phyloP scores from a whole-genome alignment of 2,888 invertebrate species.

The Dyspetes luteomarginatus region DNA sequence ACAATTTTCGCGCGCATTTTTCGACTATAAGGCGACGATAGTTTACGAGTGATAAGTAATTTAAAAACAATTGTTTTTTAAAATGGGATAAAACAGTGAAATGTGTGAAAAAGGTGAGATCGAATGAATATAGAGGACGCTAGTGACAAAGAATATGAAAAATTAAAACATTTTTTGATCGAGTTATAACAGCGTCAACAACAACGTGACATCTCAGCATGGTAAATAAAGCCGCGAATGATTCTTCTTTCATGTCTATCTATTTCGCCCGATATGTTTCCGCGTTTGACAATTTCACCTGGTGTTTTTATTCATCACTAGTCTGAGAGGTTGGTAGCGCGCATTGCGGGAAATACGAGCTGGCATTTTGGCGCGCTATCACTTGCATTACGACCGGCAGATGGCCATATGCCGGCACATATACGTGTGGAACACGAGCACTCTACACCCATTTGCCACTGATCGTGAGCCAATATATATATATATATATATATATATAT shows the following conservation, averaged over 20 bases:
- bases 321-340: constrained; percentile 71
- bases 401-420: constrained; percentile 80
- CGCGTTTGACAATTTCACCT: constrained; percentile 41
- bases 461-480: no score
- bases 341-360: constrained; percentile 77
- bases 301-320: constrained; percentile 40
- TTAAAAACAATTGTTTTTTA: background rate
- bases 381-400: constrained; percentile 78
- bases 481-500: no score
- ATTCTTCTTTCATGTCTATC: constrained; percentile 36
- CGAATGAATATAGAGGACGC: background rate
- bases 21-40: constrained; percentile 57
- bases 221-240: no score
- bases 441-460: constrained; percentile 20
- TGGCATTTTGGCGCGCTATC: constrained; percentile 81
- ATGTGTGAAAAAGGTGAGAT: background rate
- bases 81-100: background rate
- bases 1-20: constrained; percentile 25
- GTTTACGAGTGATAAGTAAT: constrained; percentile 4
- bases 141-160: background rate
- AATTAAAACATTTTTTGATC: background rate
- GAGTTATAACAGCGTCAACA: background rate
- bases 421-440: constrained; percentile 54
- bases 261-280: constrained; percentile 11
- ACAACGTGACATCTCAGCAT: constrained; percentile 42